Evolutionary conservation across 2,797 vertebrate genomes (phyloP), one percentile per base, ranked within the genome.

Genomic region (Novumbra hubbsi): DNA sequence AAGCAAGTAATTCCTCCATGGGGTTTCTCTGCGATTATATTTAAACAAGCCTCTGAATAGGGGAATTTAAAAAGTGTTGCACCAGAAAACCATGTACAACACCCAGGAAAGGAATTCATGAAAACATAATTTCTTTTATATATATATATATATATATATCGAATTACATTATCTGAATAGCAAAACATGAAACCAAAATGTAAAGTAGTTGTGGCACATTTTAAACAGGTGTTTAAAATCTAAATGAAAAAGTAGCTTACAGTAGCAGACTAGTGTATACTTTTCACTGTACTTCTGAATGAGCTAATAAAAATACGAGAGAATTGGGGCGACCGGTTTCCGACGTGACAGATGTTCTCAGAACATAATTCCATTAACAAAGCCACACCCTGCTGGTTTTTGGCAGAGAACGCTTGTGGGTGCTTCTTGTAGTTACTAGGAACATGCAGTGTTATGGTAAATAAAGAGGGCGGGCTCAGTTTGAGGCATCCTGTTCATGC

Each of bases 341-440:
- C 27, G 55, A 48, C 0, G 30, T 75, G 62, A 65, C 19, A 75
- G 73, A 68, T 27, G 73, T 75, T 38, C 77, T 80, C 71, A 83
- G 74, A 75, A 41, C 6, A 41, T 86, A 76, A 87, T 73, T 77
- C 78, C 72, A 81, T 79, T 75, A 84, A 80, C 78, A 74, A 11
- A 1, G 66, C 78, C 3, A 68, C 68, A 78, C 70, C 80, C 80
- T 79, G 81, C 74, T 85, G 79, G 67, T 78, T 76, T 80, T 75
- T 64, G 11, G 41, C 74, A 49, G 62, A 41, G 52, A 16, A 3
- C 73, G 57, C 48, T 48, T 27, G 11, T n/a, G 15, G 8, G 16
- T 32, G 62, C 5, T 73, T 67, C 8, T 70, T 67, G 76, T 16
- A 72, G 57, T 3, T 0, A 55, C 28, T 38, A 50, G 48, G 30